Conservation (phyloP, 2,888 invertebrate genomes). For the Zootermopsis nevadensis region DNA sequence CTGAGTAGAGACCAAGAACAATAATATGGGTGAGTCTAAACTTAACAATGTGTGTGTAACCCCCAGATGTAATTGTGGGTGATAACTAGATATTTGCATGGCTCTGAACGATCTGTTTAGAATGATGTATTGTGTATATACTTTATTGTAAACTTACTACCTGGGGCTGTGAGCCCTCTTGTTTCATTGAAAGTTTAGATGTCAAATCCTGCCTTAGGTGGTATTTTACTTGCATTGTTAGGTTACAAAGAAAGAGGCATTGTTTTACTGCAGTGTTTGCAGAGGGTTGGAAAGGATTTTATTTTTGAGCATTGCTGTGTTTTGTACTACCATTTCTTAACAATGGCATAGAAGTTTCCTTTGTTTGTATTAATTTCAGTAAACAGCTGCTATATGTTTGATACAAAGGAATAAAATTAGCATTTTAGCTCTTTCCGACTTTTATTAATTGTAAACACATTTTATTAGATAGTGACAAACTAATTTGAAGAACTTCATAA, state of each 20-base stretch:
- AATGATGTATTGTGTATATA: slow-evolving; percentile 33
- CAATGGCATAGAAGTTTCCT: slow-evolving; percentile 45
- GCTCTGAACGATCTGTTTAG: slow-evolving; percentile 25
- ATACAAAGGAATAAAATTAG: slow-evolving; percentile 46
- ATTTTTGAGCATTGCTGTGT: slow-evolving; percentile 44
- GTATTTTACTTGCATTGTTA: slow-evolving; percentile 38
- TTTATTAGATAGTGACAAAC: slow-evolving; percentile 13
- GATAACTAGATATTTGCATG: slow-evolving; percentile 28
- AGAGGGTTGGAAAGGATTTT: slow-evolving; percentile 30
- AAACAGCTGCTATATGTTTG: slow-evolving; percentile 45
- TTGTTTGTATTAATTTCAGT: slow-evolving; percentile 46
- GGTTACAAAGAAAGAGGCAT: slow-evolving; percentile 22
- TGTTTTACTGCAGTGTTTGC: slow-evolving; percentile 27
- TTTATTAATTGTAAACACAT: background rate
- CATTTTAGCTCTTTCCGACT: slow-evolving; percentile 38
- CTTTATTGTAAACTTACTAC: slow-evolving; percentile 32
- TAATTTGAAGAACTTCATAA: background rate
- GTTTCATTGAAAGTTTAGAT: slow-evolving; percentile 38
- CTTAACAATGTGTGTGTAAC: slow-evolving; percentile 22
- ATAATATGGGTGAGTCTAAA: slow-evolving; percentile 30
- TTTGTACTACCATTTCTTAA: slow-evolving; percentile 47
- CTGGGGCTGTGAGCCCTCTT: slow-evolving; percentile 11
- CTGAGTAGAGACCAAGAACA: slow-evolving; percentile 4
- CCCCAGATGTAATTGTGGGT: slow-evolving; percentile 36
- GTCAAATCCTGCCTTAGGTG: slow-evolving; percentile 42